Evolutionary conservation across 2,797 vertebrate species (phyloP).

Genomic region (Trichosurus vulpecula): DNA sequence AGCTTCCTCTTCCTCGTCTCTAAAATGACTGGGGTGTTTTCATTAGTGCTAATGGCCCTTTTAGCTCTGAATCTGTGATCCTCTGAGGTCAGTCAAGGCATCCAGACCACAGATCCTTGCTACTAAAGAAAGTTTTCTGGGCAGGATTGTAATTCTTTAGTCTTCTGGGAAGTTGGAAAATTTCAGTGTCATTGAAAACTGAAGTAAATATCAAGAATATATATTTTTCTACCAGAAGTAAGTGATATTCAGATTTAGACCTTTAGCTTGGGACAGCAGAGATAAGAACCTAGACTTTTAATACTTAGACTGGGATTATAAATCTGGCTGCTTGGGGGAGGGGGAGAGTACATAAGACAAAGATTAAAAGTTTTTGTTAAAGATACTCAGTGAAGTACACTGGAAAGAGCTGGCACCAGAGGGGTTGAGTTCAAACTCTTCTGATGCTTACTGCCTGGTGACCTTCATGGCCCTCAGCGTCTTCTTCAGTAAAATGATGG

Average conservation of each 20-base stretch:
- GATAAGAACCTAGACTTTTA: not conserved
- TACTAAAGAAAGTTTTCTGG: slow-evolving; percentile 26
- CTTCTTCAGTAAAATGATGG: not conserved
- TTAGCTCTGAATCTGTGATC: not conserved
- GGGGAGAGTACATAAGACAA: not conserved
- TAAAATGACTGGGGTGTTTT: not conserved
- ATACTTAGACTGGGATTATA: not conserved
- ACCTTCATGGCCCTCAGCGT: not conserved
- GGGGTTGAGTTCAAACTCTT: not conserved
- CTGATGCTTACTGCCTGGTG: not conserved
- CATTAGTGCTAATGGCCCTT: not conserved
- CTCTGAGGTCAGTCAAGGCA: slow-evolving; percentile 19
- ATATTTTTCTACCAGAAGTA: slow-evolving; percentile 19
- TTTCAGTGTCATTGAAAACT: slow-evolving; percentile 19
- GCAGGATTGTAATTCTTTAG: not conserved
- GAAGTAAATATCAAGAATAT: slow-evolving; percentile 18
- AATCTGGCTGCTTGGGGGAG: not conserved
- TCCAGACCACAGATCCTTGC: not conserved
- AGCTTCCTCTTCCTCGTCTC: not conserved
- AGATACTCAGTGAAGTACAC: not conserved
- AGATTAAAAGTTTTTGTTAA: not conserved
- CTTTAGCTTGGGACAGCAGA: not conserved
- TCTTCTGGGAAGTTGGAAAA: not conserved
- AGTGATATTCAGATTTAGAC: not conserved
- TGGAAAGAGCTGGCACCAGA: not conserved